Percentiles rank a stretch among this genome's conserved stretches.
phyloP scores from a whole-genome alignment of 2,888 invertebrate genomes.

The Andrena camellia region DNA sequence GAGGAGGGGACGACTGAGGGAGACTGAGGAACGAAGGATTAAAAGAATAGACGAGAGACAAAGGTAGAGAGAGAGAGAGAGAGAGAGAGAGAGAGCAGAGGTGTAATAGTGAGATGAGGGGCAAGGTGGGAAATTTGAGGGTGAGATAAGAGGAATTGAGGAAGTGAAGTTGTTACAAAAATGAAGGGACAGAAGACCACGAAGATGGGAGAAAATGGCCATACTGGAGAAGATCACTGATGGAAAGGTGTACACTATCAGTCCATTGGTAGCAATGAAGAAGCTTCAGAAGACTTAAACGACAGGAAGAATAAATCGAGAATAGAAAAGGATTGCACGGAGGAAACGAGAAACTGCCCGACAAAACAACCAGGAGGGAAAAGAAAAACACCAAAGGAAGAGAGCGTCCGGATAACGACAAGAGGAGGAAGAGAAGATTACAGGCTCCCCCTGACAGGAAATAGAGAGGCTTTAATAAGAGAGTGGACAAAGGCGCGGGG shows the following conservation, averaged over 20 bases:
- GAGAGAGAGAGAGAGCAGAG: background rate
- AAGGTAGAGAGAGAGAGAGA: background rate
- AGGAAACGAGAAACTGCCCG: background rate
- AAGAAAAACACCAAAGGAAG: slow-evolving; percentile 1
- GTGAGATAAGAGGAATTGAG: background rate
- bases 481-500: slow-evolving; percentile 23
- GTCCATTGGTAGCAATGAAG: too few relatives aligned
- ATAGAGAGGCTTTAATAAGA: slow-evolving; percentile 69
- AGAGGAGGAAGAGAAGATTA: slow-evolving; percentile 21
- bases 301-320: background rate
- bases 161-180: background rate
- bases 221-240: background rate
- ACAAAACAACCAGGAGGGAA: background rate
- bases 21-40: background rate
- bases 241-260: background rate
- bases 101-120: background rate
- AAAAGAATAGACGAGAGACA: background rate
- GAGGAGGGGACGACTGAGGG: slow-evolving; percentile 22
- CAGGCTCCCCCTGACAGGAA: slow-evolving; percentile 36
- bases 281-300: too few relatives aligned
- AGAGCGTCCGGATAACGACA: background rate
- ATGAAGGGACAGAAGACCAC: background rate
- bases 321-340: background rate
- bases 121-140: background rate
- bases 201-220: background rate